phyloP scores from a whole-genome alignment of 2,113 vertebrate species.

The Lanius ludovicianus region DNA sequence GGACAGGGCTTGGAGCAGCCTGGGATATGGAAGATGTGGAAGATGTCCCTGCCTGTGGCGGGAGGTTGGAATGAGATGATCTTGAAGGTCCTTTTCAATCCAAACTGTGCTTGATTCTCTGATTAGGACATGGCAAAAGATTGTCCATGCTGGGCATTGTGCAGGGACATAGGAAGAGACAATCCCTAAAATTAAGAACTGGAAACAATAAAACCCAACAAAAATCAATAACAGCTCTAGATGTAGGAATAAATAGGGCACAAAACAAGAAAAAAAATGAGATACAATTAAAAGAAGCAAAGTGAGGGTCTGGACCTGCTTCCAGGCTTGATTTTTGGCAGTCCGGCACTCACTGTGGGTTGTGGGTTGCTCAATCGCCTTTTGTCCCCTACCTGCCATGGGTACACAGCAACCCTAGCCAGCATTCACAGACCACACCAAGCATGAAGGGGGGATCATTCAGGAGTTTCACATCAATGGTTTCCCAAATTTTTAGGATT shows the following conservation, averaged over 20 bases:
- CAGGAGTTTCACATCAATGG: not conserved
- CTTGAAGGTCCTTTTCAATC: not conserved
- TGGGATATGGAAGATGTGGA: not conserved
- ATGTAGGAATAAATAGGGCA: not conserved
- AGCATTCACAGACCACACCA: rapidly evolving
- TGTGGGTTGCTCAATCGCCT: not conserved
- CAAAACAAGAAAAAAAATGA: rapidly evolving
- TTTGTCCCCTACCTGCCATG: not conserved
- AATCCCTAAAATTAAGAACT: not conserved
- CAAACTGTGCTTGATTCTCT: not conserved
- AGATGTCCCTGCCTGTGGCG: not conserved
- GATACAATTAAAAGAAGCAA: not conserved
- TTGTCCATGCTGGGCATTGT: too few species aligned
- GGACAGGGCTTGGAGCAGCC: rapidly evolving
- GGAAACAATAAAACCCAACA: not conserved
- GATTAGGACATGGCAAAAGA: not conserved
- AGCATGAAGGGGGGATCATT: rapidly evolving
- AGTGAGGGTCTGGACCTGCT: not conserved
- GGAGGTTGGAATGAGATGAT: not conserved
- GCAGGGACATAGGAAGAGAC: not conserved
- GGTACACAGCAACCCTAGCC: not conserved
- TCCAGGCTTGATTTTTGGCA: not conserved
- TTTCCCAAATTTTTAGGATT: not conserved
- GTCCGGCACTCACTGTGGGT: not conserved
- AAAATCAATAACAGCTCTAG: not conserved